Evolutionary conservation across 2,113 vertebrate genomes (phyloP), one percentile per base, ranked within the genome.

Genomic region (Nerophis ophidion): DNA sequence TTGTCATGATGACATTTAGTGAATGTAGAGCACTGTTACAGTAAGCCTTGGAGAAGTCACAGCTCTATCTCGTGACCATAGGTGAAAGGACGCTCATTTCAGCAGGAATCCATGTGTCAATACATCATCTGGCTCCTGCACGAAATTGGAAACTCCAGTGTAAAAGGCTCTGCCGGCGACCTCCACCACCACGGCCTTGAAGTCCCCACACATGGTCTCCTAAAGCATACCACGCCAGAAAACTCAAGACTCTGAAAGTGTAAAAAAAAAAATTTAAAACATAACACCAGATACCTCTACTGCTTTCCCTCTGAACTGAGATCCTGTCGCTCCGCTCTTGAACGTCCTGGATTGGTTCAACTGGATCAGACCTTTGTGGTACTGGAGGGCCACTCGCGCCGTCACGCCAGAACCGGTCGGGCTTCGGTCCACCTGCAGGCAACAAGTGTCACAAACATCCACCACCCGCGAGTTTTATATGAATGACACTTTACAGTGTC

Each of bases 361-460:
- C 60, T 77, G 74, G 72, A 98, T 91, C 65, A 93, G 88, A 15
- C 95, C 93, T 87, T 93, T 98, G 54, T 93, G 92, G 79, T 92
- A 90, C 72, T 97, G 95, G 55, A 98, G 82, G 73, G 97, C 95
- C 53, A 99, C 88, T 50, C 96, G 92, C 48, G 96, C 96, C 0
- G 94, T 98, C 66, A 98, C 95, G 7, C 96, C 97, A 0, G 96
- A 99, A 14, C 96, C 96, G 0, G 94, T 96, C 0, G 97, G 95
- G 65, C 97, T 96, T 63, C 95, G 88, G 77, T 99, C 97, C 62
- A 98, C 94, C 97, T 99, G 63, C 19, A 46, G 47, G 1, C 7
- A 19, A 44, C 11, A 19, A 51, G 19, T 3, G 1, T 26, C 19
- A 13, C n/a, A 44, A 44, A 12, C 40, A 11, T 3, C 40, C 40